Base-by-base conservation (phyloP, 2,888 invertebrate genomes). In the Tetanocera ferruginea region DNA sequence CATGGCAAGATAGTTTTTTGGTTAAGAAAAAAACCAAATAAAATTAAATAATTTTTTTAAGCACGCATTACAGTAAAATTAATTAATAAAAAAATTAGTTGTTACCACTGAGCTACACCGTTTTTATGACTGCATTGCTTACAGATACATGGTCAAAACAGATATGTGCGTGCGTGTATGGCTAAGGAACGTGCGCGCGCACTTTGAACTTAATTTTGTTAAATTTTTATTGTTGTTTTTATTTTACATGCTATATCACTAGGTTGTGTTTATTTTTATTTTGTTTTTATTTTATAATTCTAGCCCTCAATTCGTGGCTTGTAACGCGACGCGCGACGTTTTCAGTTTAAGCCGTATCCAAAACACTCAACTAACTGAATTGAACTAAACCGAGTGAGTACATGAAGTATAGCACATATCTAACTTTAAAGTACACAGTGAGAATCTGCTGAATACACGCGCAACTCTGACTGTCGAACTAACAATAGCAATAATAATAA, bases 391-490 rank as follows among this genome's bases (percentile, higher is more conserved):
- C 43, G 67, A 67, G 23, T 3, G 23, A 49, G n/a, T n/a, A 43
- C 1, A 28, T 37, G 9, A 55, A n/a, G 19, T 43, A 43, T 14
- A 43, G 43, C 19, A 14, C 55, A 66, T 66, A 19, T 2, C 37
- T 66, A 19, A 11, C 66, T 17, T n/a, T 55, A 34, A 17, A 64
- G 62, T 28, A 25, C 34, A 34, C n/a, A 31, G 64, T 34, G 17
- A 49, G 37, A 43, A 72, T 57, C 60, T 37, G 43, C 72, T 72
- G 57, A 57, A 57, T 57, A 72, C 72, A 60, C 72, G 72, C 49
- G 31, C 73, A 60, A 28, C 25, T 11, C 25, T 11, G 43, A 14
- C 43, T 73, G 62, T 60, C 73, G 37, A 60, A 37, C 62, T 9
- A 43, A 23, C 55, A 23, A 55, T 43, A 43, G 6, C 43, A 43